Percentiles rank a stretch among this genome's conserved stretches.
Evolutionary conservation across 1,140 invertebrate species (phyloP).

Genomic region (Hyles vespertilio): DNA sequence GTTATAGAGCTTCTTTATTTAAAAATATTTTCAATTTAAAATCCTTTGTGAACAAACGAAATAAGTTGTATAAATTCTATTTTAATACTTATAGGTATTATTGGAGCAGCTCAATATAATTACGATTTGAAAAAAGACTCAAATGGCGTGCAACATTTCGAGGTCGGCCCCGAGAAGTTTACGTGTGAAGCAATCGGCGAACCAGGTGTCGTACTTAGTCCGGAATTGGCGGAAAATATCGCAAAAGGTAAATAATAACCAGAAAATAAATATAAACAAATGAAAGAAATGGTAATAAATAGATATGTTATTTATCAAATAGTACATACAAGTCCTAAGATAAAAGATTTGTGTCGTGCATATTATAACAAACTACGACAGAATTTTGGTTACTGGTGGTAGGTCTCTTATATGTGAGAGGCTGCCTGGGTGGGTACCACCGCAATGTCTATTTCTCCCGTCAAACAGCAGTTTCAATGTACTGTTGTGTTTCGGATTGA

Average conservation of each 20-base stretch:
- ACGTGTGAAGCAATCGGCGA: slow-evolving; percentile 38
- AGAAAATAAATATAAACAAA: too few species aligned
- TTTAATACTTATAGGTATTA: slow-evolving; percentile 28
- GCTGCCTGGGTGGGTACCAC: too few species aligned
- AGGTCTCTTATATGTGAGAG: too few species aligned
- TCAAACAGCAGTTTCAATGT: too few species aligned
- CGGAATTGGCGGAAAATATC: slow-evolving; percentile 32
- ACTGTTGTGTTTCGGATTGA: too few species aligned
- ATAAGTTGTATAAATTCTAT: not conserved
- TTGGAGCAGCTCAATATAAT: slow-evolving; percentile 39
- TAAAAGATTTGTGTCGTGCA: too few species aligned
- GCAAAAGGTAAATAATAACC: slow-evolving; percentile 21
- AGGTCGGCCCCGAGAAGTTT: slow-evolving; percentile 49
- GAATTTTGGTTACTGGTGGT: too few species aligned
- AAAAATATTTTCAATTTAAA: slow-evolving; percentile 9
- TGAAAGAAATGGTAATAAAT: too few species aligned
- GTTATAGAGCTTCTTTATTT: not conserved
- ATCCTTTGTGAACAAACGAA: not conserved
- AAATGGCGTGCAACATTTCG: slow-evolving; percentile 47
- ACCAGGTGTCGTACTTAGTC: slow-evolving; percentile 25
- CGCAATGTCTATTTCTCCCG: too few species aligned
- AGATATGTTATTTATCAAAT: too few species aligned
- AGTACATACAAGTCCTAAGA: too few species aligned
- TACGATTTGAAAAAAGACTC: slow-evolving; percentile 42
- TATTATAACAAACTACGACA: too few species aligned